phyloP scores from a whole-genome alignment of 1,140 invertebrate species.

The Planococcus citri region DNA sequence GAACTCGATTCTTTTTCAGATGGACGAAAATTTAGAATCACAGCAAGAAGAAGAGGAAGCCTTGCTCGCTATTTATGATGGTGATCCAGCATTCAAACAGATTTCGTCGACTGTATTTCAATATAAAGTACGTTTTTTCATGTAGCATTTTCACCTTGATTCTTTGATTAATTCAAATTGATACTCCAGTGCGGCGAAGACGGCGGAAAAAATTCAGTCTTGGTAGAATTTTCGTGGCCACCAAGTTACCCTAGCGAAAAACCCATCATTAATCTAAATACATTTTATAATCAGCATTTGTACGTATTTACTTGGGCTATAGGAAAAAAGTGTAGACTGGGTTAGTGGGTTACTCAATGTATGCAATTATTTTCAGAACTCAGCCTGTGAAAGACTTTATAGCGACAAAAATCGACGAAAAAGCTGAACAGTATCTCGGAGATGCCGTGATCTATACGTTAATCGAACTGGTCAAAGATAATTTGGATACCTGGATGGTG shows the following conservation, averaged over 20 bases:
- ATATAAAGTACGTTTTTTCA: slow-evolving; percentile 61
- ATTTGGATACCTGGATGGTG: slow-evolving; percentile 45
- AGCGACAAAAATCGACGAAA: slow-evolving; percentile 51
- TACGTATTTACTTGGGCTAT: no score
- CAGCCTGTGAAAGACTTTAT: neutral
- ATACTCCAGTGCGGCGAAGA: slow-evolving; percentile 65
- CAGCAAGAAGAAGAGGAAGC: slow-evolving; percentile 85
- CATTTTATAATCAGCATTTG: slow-evolving; percentile 90
- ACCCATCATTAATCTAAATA: slow-evolving; percentile 71
- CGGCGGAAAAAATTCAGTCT: slow-evolving; percentile 63
- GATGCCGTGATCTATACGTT: slow-evolving; percentile 88
- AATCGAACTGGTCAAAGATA: slow-evolving; percentile 84
- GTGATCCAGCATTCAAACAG: slow-evolving; percentile 75
- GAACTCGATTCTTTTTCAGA: neutral
- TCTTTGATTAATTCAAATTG: slow-evolving; percentile 12
- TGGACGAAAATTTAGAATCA: slow-evolving; percentile 37
- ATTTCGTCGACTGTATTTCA: slow-evolving; percentile 64
- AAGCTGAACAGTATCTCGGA: slow-evolving; percentile 67
- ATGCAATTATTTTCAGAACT: slow-evolving; percentile 14
- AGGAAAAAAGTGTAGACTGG: neutral
- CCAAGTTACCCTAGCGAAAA: slow-evolving; percentile 69
- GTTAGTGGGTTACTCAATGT: neutral
- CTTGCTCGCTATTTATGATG: slow-evolving; percentile 84
- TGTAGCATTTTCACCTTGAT: neutral
- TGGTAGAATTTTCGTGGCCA: slow-evolving; percentile 77